phyloP scores from a whole-genome alignment of 2,888 invertebrate genomes.

The Cephus spinipes region DNA sequence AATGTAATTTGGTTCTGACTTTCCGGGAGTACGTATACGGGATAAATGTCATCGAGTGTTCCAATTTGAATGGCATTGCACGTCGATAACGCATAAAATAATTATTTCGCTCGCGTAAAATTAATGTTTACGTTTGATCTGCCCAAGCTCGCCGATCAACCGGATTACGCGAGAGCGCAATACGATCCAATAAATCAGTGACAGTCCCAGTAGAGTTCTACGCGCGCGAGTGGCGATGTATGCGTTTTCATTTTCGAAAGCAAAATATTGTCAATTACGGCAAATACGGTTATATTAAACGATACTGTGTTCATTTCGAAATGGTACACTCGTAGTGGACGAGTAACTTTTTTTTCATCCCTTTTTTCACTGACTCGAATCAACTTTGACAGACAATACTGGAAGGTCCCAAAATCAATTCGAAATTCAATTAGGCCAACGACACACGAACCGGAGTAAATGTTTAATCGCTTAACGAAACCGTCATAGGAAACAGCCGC shows the following conservation, averaged over 20 bases:
- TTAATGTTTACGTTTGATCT: constrained; percentile 44
- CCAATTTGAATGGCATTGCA: constrained; percentile 51
- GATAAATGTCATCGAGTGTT: constrained; percentile 21
- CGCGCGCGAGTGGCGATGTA: not conserved
- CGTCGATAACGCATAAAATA: constrained; percentile 46
- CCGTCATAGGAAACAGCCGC: not conserved
- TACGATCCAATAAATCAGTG: constrained; percentile 49
- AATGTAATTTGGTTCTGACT: not conserved
- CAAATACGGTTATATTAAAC: not conserved
- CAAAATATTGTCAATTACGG: not conserved
- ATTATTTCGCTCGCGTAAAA: constrained; percentile 49
- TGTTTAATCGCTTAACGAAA: constrained; percentile 1
- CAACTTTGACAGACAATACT: not conserved
- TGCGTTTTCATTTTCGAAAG: constrained; percentile 40
- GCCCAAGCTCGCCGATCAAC: constrained; percentile 47
- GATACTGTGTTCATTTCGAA: not conserved
- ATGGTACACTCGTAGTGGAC: not conserved
- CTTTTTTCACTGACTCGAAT: not conserved
- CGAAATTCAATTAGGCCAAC: not conserved
- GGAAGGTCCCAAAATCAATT: not conserved
- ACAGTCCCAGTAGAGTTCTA: constrained; percentile 19
- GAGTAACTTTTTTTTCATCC: not conserved
- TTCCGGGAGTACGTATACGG: too few species aligned
- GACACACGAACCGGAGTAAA: not conserved
- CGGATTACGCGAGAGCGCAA: constrained; percentile 44